phyloP scores from a whole-genome alignment of 2,888 invertebrate genomes.

The Rotaria magnacalcarata region DNA sequence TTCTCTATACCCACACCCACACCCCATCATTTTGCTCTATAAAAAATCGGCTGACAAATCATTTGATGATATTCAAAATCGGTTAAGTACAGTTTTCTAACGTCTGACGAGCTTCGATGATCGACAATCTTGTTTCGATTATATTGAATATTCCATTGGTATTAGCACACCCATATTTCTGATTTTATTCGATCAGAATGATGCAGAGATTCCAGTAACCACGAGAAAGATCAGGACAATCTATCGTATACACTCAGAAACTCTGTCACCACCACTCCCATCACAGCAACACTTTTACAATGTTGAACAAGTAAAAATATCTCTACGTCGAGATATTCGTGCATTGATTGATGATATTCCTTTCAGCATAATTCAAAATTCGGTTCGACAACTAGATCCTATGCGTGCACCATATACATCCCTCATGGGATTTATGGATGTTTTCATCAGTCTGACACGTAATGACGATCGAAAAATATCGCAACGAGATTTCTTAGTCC shows the following conservation, averaged over 20 bases:
- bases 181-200: not conserved
- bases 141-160: no score
- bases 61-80: no score
- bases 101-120: no score
- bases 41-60: no score
- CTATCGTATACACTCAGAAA: not conserved
- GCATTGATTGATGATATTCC: not conserved
- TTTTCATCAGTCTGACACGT: not conserved
- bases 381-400: not conserved
- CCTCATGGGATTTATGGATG: not conserved
- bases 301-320: not conserved
- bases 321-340: conserved; percentile 5
- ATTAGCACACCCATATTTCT: not conserved
- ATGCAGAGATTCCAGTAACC: not conserved
- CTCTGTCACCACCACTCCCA: not conserved
- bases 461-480: not conserved
- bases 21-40: no score
- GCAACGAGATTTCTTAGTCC: not conserved
- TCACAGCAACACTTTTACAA: not conserved
- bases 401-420: not conserved
- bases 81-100: no score
- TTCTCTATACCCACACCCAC: no score
- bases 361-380: not conserved
- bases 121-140: no score
- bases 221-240: not conserved